Conservation (phyloP, 2,113 vertebrate species). For the Uropsilus gracilis region DNA sequence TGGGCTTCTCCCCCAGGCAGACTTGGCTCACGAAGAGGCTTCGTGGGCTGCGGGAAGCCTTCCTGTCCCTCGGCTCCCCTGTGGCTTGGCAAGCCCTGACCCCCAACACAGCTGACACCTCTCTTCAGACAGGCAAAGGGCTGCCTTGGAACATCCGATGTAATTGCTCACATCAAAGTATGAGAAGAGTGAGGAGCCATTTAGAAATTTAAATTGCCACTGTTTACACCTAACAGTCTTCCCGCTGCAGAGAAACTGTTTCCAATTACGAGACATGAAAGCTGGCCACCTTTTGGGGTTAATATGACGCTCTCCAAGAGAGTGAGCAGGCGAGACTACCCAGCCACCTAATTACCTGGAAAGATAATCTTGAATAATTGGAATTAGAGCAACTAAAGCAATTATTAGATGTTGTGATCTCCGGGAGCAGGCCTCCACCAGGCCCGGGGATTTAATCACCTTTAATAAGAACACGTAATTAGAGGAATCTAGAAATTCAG, state of each 20-base stretch:
- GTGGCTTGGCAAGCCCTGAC: not conserved
- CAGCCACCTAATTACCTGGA: slow-evolving; percentile 74
- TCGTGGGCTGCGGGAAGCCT: not conserved
- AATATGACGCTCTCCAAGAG: not conserved
- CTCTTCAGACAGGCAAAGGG: not conserved
- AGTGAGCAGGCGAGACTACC: not conserved
- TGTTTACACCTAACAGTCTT: slow-evolving; percentile 59
- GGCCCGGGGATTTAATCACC: slow-evolving; percentile 56
- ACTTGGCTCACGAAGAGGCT: not conserved
- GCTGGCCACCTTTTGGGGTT: slow-evolving; percentile 39
- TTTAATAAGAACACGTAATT: slow-evolving; percentile 50
- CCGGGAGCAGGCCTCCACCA: not conserved
- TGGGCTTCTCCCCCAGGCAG: not conserved
- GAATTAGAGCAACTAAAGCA: slow-evolving; percentile 73
- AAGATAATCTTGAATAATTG: slow-evolving; percentile 78
- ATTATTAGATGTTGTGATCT: slow-evolving; percentile 75
- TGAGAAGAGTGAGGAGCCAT: not conserved
- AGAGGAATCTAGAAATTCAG: slow-evolving; percentile 60
- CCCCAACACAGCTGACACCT: not conserved
- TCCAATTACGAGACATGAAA: slow-evolving; percentile 61
- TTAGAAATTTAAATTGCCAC: slow-evolving; percentile 56
- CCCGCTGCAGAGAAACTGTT: slow-evolving; percentile 53
- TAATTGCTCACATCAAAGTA: slow-evolving; percentile 29
- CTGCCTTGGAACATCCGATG: not conserved
- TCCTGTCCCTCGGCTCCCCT: not conserved